Evolutionary conservation across 2,113 vertebrate species (phyloP).

Genomic region (Eupsittula cactorum): DNA sequence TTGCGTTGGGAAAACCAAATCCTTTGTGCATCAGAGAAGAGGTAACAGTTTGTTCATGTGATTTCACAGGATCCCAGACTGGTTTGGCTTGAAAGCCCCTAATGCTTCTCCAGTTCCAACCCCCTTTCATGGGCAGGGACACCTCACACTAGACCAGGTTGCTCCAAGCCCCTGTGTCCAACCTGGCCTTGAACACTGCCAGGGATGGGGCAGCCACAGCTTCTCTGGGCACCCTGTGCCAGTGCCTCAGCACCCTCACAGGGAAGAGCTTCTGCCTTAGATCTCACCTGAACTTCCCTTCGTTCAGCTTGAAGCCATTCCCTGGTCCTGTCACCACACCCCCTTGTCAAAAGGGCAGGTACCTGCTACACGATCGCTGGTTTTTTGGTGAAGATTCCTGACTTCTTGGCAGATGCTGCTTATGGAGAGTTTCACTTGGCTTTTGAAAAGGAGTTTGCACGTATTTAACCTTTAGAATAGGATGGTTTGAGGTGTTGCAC

Average conservation of each 20-base stretch:
- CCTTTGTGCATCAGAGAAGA: neutral
- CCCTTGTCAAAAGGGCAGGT: neutral
- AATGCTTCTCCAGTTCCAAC: too few species aligned
- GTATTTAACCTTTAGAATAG: neutral
- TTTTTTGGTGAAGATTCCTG: neutral
- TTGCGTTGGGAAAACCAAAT: neutral
- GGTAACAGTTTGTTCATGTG: neutral
- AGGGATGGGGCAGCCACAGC: too few species aligned
- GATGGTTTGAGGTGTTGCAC: neutral
- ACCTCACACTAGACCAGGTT: accelerated
- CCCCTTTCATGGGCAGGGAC: neutral
- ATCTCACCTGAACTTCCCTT: neutral
- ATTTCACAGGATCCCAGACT: neutral
- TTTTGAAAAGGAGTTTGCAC: neutral
- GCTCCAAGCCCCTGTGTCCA: neutral
- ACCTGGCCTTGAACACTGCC: too few species aligned
- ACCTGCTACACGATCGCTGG: accelerated
- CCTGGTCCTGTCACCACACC: neutral
- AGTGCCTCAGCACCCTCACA: neutral
- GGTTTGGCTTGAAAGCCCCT: neutral
- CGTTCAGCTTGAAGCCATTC: neutral
- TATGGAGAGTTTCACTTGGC: neutral
- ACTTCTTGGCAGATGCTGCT: neutral
- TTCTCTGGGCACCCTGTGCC: neutral
- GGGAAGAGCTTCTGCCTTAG: neutral